Conservation (phyloP, 2,797 vertebrate species). For the Gallinago stenura region DNA sequence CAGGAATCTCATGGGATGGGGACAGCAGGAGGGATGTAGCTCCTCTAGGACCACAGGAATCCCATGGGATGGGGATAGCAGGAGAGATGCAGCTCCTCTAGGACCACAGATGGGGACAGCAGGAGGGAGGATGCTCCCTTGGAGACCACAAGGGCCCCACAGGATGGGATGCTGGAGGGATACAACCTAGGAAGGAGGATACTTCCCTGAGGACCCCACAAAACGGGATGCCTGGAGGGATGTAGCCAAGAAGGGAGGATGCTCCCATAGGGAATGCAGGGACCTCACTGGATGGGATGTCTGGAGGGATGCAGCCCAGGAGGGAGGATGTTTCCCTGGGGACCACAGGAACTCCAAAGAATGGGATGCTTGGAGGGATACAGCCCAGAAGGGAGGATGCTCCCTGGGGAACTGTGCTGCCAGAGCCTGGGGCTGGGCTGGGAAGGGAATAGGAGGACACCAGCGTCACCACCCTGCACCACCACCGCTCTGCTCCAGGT, state of each 20-base stretch:
- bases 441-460: accelerated
- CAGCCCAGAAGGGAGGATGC: neutral
- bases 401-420: neutral
- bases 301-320: neutral
- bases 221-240: neutral
- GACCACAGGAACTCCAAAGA: too few species aligned
- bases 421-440: accelerated
- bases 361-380: too few species aligned
- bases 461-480: accelerated
- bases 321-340: neutral
- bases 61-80: too few species aligned
- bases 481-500: conserved; percentile 77
- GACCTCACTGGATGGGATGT: neutral
- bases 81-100: neutral
- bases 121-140: neutral
- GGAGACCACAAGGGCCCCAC: accelerated
- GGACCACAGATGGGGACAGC: too few species aligned
- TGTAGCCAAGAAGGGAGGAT: neutral
- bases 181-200: neutral
- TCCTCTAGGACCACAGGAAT: too few species aligned
- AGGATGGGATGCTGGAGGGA: neutral
- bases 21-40: neutral
- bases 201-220: too few species aligned
- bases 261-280: accelerated
- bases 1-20: accelerated